phyloP scores from a whole-genome alignment of 2,113 vertebrate genomes.

The Martes martes region DNA sequence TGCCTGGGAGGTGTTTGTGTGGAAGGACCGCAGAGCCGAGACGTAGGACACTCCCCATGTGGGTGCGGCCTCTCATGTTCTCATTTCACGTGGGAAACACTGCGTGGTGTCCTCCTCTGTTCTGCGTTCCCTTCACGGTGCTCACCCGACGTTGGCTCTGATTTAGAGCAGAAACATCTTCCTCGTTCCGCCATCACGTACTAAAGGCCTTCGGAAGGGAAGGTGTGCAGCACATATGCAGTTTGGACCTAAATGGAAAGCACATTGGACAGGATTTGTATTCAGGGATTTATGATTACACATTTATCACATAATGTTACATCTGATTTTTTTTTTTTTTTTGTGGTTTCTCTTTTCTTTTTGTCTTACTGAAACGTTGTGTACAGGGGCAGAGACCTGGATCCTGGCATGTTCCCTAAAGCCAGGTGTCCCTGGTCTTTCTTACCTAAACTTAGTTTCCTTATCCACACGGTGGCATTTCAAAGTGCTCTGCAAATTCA shows the following conservation, averaged over 20 bases:
- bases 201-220: background rate
- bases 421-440: too few species aligned
- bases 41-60: fast-evolving
- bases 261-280: background rate
- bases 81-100: background rate
- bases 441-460: background rate
- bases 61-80: background rate
- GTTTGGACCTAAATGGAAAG: background rate
- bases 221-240: background rate
- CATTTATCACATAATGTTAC: background rate
- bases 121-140: background rate
- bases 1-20: background rate
- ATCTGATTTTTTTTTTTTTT: background rate
- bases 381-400: background rate
- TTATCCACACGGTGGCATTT: background rate
- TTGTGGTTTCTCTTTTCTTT: background rate
- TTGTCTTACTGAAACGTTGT: background rate
- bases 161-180: too few species aligned
- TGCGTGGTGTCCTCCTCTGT: background rate
- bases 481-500: fast-evolving
- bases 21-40: fast-evolving
- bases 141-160: background rate
- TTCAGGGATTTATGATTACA: background rate
- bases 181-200: background rate
- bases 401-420: fast-evolving